Evolutionary conservation across 2,113 vertebrate species (phyloP).

Genomic region (Capra hircus): DNA sequence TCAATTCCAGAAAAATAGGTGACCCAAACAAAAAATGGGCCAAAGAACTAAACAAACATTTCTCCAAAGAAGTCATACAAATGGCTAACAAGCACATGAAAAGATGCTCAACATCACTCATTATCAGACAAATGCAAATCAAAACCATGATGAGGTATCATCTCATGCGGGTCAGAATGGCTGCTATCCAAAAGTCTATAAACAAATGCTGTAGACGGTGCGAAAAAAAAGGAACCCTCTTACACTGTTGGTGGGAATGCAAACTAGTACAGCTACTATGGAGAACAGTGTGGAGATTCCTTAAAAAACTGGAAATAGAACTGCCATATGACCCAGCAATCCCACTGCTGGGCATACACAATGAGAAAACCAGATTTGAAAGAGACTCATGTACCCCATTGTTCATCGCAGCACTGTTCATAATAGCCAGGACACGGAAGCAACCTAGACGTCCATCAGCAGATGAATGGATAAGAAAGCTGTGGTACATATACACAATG

Average conservation of each 20-base stretch:
- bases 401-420: neutral
- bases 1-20: neutral
- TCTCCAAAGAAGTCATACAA: neutral
- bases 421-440: neutral
- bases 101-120: neutral
- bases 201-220: neutral
- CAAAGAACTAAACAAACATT: neutral
- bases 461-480: neutral
- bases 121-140: neutral
- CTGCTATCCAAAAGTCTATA: neutral
- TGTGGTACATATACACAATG: neutral
- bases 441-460: neutral
- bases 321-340: neutral
- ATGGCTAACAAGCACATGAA: neutral
- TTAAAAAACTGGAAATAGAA: neutral
- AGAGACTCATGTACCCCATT: neutral
- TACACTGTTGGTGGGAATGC: neutral
- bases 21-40: neutral
- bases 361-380: neutral
- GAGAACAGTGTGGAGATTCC: neutral
- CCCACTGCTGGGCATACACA: neutral
- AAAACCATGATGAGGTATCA: neutral
- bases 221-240: neutral
- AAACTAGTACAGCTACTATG: neutral
- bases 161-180: fast-evolving